These are phyloP conservation scores for Luehdorfia chinensis DNA, from an alignment of 1,140 invertebrate species.

Conservation along the genomic window DNA sequence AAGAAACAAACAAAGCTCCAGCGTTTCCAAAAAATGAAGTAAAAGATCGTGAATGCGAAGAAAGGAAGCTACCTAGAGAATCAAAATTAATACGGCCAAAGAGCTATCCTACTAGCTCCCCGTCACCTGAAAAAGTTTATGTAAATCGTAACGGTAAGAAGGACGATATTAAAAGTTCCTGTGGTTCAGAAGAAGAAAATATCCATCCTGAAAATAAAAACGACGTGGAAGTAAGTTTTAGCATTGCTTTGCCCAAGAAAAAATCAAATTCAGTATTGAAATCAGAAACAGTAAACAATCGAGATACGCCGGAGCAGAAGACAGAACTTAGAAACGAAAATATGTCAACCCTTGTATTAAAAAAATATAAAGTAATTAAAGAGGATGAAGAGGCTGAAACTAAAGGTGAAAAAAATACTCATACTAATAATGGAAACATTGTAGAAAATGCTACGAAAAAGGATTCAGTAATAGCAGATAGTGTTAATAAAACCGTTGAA, in stretches of 20 bases:
- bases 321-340: conserved; percentile 36
- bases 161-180: conserved; percentile 32
- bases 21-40: conserved; percentile 28
- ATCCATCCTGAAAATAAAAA: conserved; percentile 39
- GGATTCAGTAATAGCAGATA: conserved; percentile 16
- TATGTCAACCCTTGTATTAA: conserved; percentile 52
- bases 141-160: conserved; percentile 44
- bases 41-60: conserved; percentile 46
- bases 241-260: conserved; percentile 69
- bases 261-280: conserved; percentile 29
- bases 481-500: conserved; percentile 21
- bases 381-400: conserved; percentile 23
- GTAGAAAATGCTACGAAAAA: conserved; percentile 23
- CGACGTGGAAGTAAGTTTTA: conserved; percentile 73
- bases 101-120: conserved; percentile 76
- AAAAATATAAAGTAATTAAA: conserved; percentile 63
- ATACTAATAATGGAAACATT: conserved; percentile 29
- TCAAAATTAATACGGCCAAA: conserved; percentile 80
- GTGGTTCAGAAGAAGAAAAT: conserved; percentile 28
- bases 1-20: conserved; percentile 35
- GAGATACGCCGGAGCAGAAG: conserved; percentile 30
- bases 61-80: conserved; percentile 55
- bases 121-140: conserved; percentile 66
- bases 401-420: conserved; percentile 32
- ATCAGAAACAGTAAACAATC: conserved; percentile 30